Percentiles rank a stretch among this genome's conserved stretches.
Conservation (phyloP, 2,888 invertebrate genomes). For the Timandra comae region DNA sequence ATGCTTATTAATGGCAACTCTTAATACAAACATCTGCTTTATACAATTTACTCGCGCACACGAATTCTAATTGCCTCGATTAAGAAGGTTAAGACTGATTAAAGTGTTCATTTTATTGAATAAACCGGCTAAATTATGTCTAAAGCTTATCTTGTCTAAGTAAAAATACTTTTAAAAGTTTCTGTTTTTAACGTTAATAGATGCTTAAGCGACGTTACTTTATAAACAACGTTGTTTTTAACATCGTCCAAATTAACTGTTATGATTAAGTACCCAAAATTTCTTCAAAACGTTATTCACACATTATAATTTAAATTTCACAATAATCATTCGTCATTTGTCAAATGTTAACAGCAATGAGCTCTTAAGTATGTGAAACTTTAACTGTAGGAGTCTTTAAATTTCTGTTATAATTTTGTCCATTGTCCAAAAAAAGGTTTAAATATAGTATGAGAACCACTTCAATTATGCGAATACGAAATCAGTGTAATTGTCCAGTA, state of each 20-base stretch:
- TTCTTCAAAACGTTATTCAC: conserved; percentile 24
- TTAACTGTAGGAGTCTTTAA: conserved; percentile 54
- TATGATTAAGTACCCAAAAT: too few species aligned
- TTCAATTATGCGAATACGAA: conserved; percentile 71
- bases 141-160: not conserved
- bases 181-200: too few species aligned
- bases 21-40: conserved; percentile 67
- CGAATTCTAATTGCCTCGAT: conserved; percentile 54
- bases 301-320: conserved; percentile 44
- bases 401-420: conserved; percentile 68
- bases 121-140: conserved; percentile 4
- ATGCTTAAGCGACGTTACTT: too few species aligned
- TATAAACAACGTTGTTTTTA: too few species aligned
- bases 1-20: conserved; percentile 50
- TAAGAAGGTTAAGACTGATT: conserved; percentile 26
- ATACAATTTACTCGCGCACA: conserved; percentile 52
- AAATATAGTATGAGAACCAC: conserved; percentile 69
- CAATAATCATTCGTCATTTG: conserved; percentile 69
- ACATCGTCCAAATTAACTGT: too few species aligned
- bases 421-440: conserved; percentile 70
- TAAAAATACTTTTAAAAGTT: too few species aligned
- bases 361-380: conserved; percentile 71
- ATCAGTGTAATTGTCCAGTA: conserved; percentile 68
- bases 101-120: conserved; percentile 9
- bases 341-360: conserved; percentile 63